Conservation (phyloP, 2,113 vertebrate genomes). For the Brachirus orientalis region DNA sequence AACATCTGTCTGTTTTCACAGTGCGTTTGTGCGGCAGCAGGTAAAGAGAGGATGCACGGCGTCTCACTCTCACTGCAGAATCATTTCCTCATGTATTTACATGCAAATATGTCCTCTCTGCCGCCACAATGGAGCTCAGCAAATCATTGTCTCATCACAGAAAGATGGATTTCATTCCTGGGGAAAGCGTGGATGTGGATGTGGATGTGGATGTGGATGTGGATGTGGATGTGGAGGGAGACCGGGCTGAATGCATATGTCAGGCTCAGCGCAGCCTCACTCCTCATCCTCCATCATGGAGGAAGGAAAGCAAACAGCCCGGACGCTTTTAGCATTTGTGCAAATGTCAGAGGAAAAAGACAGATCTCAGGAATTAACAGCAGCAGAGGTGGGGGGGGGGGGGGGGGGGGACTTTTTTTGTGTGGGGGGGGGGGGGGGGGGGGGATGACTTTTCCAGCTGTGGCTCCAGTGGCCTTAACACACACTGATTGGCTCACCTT, state of each 20-base stretch:
- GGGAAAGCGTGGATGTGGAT: conserved; percentile 6
- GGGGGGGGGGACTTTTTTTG: too few species aligned
- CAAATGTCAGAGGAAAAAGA: conserved; percentile 74
- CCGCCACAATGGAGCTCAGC: conserved; percentile 71
- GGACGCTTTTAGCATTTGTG: conserved; percentile 64
- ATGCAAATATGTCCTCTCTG: conserved; percentile 75
- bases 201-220: conserved; percentile 26
- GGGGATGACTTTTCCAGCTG: neutral
- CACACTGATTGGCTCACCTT: too few species aligned
- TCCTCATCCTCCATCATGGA: conserved; percentile 62
- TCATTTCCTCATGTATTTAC: conserved; percentile 75
- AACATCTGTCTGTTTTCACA: neutral
- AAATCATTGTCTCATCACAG: conserved; percentile 78
- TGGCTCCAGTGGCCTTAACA: too few species aligned
- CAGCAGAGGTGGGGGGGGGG: conserved; percentile 28
- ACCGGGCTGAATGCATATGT: conserved; percentile 55
- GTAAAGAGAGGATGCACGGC: conserved; percentile 37
- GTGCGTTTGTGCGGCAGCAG: conserved; percentile 41
- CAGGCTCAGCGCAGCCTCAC: conserved; percentile 48
- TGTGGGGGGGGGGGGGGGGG: conserved; percentile 14
- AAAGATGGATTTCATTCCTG: conserved; percentile 69
- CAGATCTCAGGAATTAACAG: conserved; percentile 56
- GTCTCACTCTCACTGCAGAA: conserved; percentile 51
- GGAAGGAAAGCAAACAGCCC: conserved; percentile 60
- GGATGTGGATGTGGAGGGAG: conserved; percentile 21